Conservation (phyloP, 2,888 invertebrate species). For the Morpho helenor region DNA sequence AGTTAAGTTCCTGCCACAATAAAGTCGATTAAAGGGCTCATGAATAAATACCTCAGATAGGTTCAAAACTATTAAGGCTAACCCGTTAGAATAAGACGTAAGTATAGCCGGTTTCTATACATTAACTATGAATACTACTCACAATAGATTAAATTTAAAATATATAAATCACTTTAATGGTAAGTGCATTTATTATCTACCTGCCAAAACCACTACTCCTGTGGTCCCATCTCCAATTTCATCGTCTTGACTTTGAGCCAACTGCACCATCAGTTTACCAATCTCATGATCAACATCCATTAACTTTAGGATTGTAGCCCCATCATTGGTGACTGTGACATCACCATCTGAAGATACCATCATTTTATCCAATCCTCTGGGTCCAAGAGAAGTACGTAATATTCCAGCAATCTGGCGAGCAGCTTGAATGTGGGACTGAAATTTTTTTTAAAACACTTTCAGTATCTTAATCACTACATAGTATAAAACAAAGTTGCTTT, state of each 20-base stretch:
- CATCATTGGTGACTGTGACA: constrained; percentile 98
- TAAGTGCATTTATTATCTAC: constrained; percentile 37
- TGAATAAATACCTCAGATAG: too few relatives aligned
- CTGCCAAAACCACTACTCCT: constrained; percentile 93
- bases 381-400: constrained; percentile 95
- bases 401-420: constrained; percentile 94
- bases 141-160: too few relatives aligned
- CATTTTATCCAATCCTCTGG: constrained; percentile 98
- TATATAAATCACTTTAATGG: too few relatives aligned
- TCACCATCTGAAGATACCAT: constrained; percentile 98
- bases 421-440: constrained; percentile 98
- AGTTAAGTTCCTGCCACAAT: too few relatives aligned
- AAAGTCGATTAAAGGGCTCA: too few relatives aligned
- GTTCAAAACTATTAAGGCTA: too few relatives aligned
- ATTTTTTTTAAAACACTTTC: not conserved
- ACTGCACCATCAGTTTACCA: constrained; percentile 97
- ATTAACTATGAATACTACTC: too few relatives aligned
- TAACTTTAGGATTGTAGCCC: constrained; percentile 98
- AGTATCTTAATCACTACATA: too few relatives aligned
- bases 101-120: too few relatives aligned
- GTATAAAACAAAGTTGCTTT: too few relatives aligned
- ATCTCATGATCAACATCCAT: constrained; percentile 99
- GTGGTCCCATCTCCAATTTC: constrained; percentile 99
- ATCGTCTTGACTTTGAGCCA: constrained; percentile 99
- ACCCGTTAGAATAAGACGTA: too few relatives aligned